A percentile compares a stretch with the other conserved stretches of the same genome.
Conservation (phyloP, 2,888 invertebrate genomes). For the Lamellibrachia satsuma region DNA sequence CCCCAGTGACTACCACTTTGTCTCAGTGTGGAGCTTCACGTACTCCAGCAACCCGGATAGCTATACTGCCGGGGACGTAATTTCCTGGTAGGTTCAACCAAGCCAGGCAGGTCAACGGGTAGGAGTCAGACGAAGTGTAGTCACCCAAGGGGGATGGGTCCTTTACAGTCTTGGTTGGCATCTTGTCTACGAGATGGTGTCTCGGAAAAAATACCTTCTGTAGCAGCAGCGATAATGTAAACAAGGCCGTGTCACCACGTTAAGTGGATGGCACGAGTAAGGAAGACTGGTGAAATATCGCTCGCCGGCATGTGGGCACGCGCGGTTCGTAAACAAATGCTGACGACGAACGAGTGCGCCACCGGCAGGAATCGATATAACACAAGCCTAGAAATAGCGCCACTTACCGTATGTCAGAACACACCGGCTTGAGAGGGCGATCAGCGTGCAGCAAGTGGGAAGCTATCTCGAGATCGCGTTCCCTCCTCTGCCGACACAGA, state of each 20-base stretch:
- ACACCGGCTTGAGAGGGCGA: not conserved
- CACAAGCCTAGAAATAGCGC: not conserved
- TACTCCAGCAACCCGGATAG: no score
- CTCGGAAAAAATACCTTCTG: no score
- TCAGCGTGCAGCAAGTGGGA: not conserved
- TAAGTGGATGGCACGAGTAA: no score
- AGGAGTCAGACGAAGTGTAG: no score
- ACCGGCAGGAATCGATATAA: not conserved
- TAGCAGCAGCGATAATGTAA: no score
- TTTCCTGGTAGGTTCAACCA: no score
- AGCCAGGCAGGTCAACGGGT: no score
- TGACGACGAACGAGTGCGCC: not conserved
- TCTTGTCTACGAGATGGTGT: no score
- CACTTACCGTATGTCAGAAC: conserved; percentile 10
- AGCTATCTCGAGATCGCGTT: not conserved
- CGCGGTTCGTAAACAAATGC: not conserved
- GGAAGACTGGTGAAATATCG: not conserved
- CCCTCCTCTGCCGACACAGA: not conserved
- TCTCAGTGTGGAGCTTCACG: not conserved
- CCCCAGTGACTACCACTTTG: not conserved
- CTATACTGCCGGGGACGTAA: no score
- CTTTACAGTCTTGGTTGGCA: no score
- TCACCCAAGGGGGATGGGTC: no score
- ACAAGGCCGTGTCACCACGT: no score
- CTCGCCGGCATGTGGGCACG: not conserved